Evolutionary conservation across 1,140 invertebrate species (phyloP), one percentile per base, ranked within the genome.

Genomic region (Megalonaias nervosa): DNA sequence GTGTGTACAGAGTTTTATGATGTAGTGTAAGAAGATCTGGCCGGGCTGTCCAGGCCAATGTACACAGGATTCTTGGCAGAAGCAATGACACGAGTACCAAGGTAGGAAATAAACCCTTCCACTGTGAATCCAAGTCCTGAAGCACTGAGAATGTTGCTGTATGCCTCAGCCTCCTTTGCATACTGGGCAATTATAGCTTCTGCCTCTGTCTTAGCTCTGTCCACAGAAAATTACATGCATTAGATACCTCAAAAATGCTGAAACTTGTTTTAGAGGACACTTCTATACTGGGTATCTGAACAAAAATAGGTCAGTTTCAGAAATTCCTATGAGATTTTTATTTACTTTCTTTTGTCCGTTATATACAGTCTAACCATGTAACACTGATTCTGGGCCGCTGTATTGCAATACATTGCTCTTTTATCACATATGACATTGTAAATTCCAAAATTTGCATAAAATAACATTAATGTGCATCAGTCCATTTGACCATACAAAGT

Each of bases 31-130:
- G 82, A 85, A 48, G 84, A 74, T 75, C 87, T 86, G 13, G 88
- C 88, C 17, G 88, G 88, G 68, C 87, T 87, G 64, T 87, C 67
- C 16, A 89, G 70, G 21, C 85, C 85, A 56, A 89, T 84, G 61
- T 86, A 84, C 13, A 89, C 85, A 16, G 87, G 86, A 58, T 89
- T 87, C 73, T 86, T 86, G 55, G 88, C 87, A 38, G 84, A 80
- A 57, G 85, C 62, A 23, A 89, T 89, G 23, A 86, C 87, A 38
- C 88, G 82, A 11, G 87, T 83, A 14, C 86, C 87, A 59, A 89
- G 75, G 74, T 89, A 89, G 3, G 87, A 86, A 71, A 89, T 85
- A 62, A 89, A 87, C 0, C 86, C 87, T 31, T 89, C 86, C 1
- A 84, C 76, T 17, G 82, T 81, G 69, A 88, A 86, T 23, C 78